Conservation (phyloP, 2,113 vertebrate species). For the Genyomyrus donnyi region DNA sequence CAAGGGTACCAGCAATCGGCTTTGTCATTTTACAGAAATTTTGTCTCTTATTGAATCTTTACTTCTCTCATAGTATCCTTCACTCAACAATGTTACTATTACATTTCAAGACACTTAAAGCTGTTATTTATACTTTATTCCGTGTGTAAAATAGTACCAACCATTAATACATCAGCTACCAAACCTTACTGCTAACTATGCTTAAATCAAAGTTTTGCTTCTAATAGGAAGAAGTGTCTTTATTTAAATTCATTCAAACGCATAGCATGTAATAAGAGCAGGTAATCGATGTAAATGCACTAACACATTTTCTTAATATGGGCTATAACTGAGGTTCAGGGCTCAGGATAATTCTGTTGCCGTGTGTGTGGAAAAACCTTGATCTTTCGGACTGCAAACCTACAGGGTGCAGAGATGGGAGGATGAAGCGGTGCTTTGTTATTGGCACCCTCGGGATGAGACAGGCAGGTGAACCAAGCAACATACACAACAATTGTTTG, state of each 20-base stretch:
- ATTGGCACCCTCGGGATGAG: neutral
- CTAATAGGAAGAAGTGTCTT: neutral
- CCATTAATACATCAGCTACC: neutral
- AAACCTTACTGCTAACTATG: neutral
- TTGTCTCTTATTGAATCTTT: neutral
- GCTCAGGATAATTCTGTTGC: neutral
- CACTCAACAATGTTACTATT: neutral
- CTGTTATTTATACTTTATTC: neutral
- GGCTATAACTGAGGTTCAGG: neutral
- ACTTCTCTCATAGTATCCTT: neutral
- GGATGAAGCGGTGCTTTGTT: neutral
- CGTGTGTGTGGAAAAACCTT: neutral
- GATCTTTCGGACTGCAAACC: neutral
- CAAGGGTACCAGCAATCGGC: neutral
- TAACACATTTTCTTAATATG: neutral
- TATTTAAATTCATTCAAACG: neutral
- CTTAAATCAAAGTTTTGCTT: neutral
- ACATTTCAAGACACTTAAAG: neutral
- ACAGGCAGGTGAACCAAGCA: neutral
- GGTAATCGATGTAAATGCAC: neutral
- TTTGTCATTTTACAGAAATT: neutral
- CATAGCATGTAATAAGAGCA: neutral
- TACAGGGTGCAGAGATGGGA: neutral
- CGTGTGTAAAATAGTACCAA: neutral
- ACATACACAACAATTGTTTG: neutral